These are phyloP conservation scores for Phrynosoma platyrhinos DNA, from an alignment of 2,113 vertebrate genomes.

Conservation along the genomic window DNA sequence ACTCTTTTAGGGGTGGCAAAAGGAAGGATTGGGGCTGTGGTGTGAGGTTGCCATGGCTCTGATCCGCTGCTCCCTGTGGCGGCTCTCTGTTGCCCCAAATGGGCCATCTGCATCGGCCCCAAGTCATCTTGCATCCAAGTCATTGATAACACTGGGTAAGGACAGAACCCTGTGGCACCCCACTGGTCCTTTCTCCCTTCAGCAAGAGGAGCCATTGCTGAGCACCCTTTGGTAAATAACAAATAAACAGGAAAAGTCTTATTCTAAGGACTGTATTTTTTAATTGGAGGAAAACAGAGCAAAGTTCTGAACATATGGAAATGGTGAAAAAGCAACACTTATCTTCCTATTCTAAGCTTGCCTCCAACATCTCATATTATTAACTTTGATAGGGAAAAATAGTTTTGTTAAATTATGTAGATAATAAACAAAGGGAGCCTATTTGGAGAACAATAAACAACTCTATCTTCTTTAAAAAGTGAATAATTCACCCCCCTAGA, in stretches of 20 bases:
- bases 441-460: conserved; percentile 41
- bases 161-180: too few species aligned
- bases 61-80: too few species aligned
- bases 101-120: too few species aligned
- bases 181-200: too few species aligned
- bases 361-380: conserved; percentile 5
- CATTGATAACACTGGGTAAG: too few species aligned
- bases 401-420: conserved; percentile 38
- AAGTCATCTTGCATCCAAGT: too few species aligned
- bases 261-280: background rate
- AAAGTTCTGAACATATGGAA: background rate
- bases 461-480: conserved; percentile 49
- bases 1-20: too few species aligned
- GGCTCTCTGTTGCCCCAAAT: too few species aligned
- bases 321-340: background rate
- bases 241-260: background rate
- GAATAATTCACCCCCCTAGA: conserved; percentile 52
- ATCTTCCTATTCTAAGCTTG: background rate
- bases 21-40: too few species aligned
- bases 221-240: background rate
- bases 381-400: conserved; percentile 27
- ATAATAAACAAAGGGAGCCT: conserved; percentile 37
- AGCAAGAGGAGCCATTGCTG: too few species aligned
- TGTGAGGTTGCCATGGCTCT: too few species aligned
- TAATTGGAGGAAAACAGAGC: background rate